Base-by-base conservation (phyloP, 2,888 invertebrate species). In the Dryadula phaetusa region DNA sequence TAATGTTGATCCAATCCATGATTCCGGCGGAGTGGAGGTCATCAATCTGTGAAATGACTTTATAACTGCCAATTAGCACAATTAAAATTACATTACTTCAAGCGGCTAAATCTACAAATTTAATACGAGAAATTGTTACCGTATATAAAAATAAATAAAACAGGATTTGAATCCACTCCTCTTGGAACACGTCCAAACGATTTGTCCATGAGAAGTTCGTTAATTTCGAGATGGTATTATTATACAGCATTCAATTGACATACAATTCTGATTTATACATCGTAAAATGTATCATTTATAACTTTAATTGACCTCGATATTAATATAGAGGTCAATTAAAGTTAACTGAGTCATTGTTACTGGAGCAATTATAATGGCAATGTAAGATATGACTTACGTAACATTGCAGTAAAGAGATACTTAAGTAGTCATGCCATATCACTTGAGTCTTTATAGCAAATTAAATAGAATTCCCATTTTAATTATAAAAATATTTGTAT, bases 261-360 rank as follows among this genome's bases (percentile, higher is more conserved):
- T n/a, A 40, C 37, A 40, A 22, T 56, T 56, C 54, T 56, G 54
- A 40, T 40, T 56, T 22, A 56, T 40, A 56, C 20, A 22, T 40
- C 37, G 20, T 34, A 37, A 56, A 37, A 40, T 40, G 40, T 22
- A 37, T 22, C 37, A 40, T 8, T 37, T 22, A n/a, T 56, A 56
- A n/a, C 37, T 22, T 56, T 22, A 40, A 56, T 37, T 56, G 54
- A 40, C 54, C 37, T 37, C 37, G 22, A 56, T 56, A 22, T 56
- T 22, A n/a, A n/a, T n/a, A n/a, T n/a, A n/a, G n/a, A n/a, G n/a
- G n/a, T n/a, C n/a, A n/a, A n/a, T n/a, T n/a, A n/a, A n/a, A n/a
- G n/a, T n/a, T n/a, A 56, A 40, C 37, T n/a, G 54, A 56, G 34
- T 56, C 22, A 10, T 40, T 56, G 8, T 37, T 28, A 20, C 53